Conservation (phyloP, 2,113 vertebrate species). For the Telmatochromis sp. region DNA sequence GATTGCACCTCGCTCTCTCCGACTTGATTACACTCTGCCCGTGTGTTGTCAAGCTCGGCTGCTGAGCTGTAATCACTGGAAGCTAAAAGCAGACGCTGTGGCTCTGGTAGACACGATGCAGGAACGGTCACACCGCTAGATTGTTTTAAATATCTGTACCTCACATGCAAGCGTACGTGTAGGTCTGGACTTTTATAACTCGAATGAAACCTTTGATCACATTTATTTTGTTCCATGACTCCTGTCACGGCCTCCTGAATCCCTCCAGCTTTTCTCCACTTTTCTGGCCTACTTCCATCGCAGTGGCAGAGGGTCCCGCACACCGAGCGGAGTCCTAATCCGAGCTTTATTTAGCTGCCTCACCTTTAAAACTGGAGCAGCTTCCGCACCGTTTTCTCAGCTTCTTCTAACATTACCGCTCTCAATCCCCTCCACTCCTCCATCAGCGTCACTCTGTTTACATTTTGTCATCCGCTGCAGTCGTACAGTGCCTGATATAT, state of each 20-base stretch:
- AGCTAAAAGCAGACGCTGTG: conserved; percentile 35
- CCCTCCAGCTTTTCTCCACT: background rate
- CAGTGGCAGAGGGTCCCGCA: conserved; percentile 15
- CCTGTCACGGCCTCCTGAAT: background rate
- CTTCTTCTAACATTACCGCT: background rate
- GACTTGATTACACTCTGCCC: conserved; percentile 58
- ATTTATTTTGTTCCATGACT: background rate
- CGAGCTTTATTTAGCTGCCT: conserved; percentile 55
- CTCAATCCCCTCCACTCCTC: background rate
- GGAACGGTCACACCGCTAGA: background rate
- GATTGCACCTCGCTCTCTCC: conserved; percentile 55
- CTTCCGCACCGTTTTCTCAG: conserved; percentile 16
- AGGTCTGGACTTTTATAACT: background rate
- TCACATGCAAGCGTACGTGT: background rate
- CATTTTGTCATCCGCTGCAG: background rate
- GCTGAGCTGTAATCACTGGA: conserved; percentile 60
- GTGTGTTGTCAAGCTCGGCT: conserved; percentile 51
- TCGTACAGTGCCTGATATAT: background rate
- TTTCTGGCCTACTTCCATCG: conserved; percentile 54
- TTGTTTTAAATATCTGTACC: background rate
- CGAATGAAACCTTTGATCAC: background rate
- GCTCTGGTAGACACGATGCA: conserved; percentile 18
- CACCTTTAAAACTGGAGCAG: conserved; percentile 67
- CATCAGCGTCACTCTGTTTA: background rate
- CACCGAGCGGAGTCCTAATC: conserved; percentile 30